Evolutionary conservation across 2,113 vertebrate genomes (phyloP), one percentile per base, ranked within the genome.

Genomic region (Psilopsiagon aymara): DNA sequence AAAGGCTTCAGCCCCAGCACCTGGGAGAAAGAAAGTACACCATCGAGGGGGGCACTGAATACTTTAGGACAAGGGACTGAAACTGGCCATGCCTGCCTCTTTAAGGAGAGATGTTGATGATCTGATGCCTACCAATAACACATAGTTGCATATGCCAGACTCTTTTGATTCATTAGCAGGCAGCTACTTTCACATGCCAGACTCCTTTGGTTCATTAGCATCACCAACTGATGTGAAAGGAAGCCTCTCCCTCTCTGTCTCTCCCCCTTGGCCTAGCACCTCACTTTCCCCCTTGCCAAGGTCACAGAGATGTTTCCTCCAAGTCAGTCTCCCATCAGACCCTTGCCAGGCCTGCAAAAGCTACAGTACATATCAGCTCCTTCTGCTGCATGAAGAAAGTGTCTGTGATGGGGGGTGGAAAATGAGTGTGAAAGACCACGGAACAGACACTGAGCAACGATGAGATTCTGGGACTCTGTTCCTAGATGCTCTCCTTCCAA

Each of bases 391-490:
- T 37, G 47, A 74, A 35, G 15, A 33, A 51, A 86, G 20, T 15
- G 19, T 2, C 0, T 0, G 23, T 4, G 17, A 9, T 49, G 28
- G 74, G 6, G 25, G 27, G 31, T 6, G 37, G 21, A 33, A 78
- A 25, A 60, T 7, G 4, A 5, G 4, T 0, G 1, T 67, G 43
- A 46, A 82, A 74, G 23, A 24, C 11, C 11, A 7, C 4, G 35
- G 47, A 41, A 31, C 28, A 88, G 75, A 27, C 12, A 3, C 3
- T 1, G 17, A 28, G 5, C 12, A 39, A n/a, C n/a, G 43, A 39
- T 57, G 19, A 43, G 10, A 67, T 70, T 76, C 53, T 6, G 19
- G 13, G 21, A 13, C 15, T 77, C n/a, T 52, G 0, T n/a, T 64
- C 51, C 43, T 31, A 12, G 31, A 18, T 13, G 4, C 2, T 80